phyloP scores from a whole-genome alignment of 2,888 invertebrate species.

The Amiota communis region DNA sequence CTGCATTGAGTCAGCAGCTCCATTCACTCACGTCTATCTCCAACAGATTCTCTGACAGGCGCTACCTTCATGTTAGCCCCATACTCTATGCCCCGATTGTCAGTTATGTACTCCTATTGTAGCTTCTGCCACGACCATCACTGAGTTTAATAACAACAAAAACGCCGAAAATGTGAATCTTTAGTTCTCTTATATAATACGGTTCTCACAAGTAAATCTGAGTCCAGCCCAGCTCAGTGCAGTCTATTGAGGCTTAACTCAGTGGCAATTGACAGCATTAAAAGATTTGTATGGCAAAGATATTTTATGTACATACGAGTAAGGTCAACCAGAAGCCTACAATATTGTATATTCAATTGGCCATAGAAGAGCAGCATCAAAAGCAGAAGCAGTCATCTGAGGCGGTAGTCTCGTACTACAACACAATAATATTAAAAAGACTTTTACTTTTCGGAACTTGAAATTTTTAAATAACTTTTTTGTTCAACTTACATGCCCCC shows the following conservation, averaged over 20 bases:
- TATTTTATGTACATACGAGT: conserved; percentile 59
- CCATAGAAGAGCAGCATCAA: background rate
- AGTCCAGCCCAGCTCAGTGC: background rate
- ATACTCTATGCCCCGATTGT: too few relatives aligned
- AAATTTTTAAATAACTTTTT: conserved; percentile 24
- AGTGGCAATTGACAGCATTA: conserved; percentile 8
- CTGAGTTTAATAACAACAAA: conserved; percentile 15
- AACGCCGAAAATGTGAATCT: conserved; percentile 9
- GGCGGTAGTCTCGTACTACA: conserved; percentile 35
- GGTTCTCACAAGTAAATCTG: conserved; percentile 22
- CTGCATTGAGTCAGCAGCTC: background rate
- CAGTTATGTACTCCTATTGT: conserved; percentile 28
- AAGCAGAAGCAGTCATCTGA: conserved; percentile 50
- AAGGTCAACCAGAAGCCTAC: too few relatives aligned
- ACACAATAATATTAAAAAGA: conserved; percentile 19
- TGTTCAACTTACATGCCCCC: conserved; percentile 5
- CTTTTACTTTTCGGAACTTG: conserved; percentile 60
- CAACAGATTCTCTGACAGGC: conserved; percentile 7
- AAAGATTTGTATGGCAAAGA: conserved; percentile 62
- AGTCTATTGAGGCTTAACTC: conserved; percentile 17
- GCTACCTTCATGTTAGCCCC: background rate
- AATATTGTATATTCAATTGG: background rate
- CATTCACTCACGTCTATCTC: conserved; percentile 20
- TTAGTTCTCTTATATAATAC: background rate
- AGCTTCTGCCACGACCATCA: conserved; percentile 26